Evolutionary conservation across 2,888 invertebrate species (phyloP), one percentile per base, ranked within the genome.

Genomic region (Pheosia gnoma): DNA sequence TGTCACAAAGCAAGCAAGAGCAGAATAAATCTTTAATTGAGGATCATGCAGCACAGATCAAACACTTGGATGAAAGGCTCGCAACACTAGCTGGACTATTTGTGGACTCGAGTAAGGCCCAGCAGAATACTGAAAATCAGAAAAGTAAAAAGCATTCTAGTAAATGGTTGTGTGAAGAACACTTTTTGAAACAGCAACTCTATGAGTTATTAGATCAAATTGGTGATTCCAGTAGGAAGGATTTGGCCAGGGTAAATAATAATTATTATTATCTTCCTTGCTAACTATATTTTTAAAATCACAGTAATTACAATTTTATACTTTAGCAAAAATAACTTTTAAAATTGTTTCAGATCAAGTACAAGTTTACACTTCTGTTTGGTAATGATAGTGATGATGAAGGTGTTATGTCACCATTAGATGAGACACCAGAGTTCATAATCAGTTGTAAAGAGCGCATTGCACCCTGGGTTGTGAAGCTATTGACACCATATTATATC

Each of bases 401-500:
- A 72, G 91, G 88, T 43, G 85, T 91, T 61, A 78, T 94, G 54
- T 94, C 94, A 6, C 94, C 94, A 3, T 80, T 94, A 49, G 91
- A 94, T 58, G 94, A 94, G 64, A 93, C 92, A 3, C 84, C 90
- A 54, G 93, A 94, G 57, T 93, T 95, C 76, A 72, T 94, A n/a
- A 80, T 84, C 1, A 94, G 94, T 68, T 95, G 94, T 70, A 94
- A 94, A 74, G 94, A 94, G 68, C 88, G 95, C 25, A 94, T 95
- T 63, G 95, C 95, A 0, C 94, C 95, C 36, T 92, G 95, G 89
- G 94, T 96, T n/a, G 94, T 95, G 0, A 94, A 94, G 70, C 89
- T 95, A 62, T 83, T 96, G 5, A 95, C 95, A 72, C 95, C 95
- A 4, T 94, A 94, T 77, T 95, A 95, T 74, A 93, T 94, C n/a